Evolutionary conservation across 1,140 invertebrate species (phyloP).

Genomic region (Cryptotermes secundus): DNA sequence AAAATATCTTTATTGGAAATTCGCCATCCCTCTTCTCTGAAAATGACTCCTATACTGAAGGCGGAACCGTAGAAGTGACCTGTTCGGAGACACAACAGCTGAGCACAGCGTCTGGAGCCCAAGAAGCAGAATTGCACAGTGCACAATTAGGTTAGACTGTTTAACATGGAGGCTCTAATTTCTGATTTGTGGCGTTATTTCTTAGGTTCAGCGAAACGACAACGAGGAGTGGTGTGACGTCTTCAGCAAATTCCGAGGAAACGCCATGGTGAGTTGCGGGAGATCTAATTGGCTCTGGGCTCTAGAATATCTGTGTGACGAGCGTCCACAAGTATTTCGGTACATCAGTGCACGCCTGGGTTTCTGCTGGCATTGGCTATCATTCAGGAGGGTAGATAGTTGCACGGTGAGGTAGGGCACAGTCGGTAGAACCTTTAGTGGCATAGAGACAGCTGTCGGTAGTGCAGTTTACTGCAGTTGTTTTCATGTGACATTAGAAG

Average conservation of each 20-base stretch:
- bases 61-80: background rate
- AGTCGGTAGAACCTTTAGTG: too few relatives aligned
- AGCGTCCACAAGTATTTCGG: background rate
- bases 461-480: too few relatives aligned
- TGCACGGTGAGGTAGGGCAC: too few relatives aligned
- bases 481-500: too few relatives aligned
- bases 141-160: background rate
- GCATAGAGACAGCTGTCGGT: too few relatives aligned
- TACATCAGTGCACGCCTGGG: background rate
- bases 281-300: constrained; percentile 11
- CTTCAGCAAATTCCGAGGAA: constrained; percentile 32
- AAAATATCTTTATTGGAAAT: background rate
- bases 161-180: background rate
- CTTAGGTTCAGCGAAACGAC: constrained; percentile 37
- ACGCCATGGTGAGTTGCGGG: constrained; percentile 34
- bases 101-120: background rate
- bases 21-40: background rate
- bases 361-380: too few relatives aligned
- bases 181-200: constrained; percentile 38
- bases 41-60: background rate
- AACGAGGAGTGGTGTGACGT: constrained; percentile 23
- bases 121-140: background rate
- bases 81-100: background rate
- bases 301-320: background rate
- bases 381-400: too few relatives aligned